A percentile compares a stretch with the other conserved stretches of the same genome.
phyloP scores from a whole-genome alignment of 2,888 invertebrate genomes.

The Phorcus lineatus region DNA sequence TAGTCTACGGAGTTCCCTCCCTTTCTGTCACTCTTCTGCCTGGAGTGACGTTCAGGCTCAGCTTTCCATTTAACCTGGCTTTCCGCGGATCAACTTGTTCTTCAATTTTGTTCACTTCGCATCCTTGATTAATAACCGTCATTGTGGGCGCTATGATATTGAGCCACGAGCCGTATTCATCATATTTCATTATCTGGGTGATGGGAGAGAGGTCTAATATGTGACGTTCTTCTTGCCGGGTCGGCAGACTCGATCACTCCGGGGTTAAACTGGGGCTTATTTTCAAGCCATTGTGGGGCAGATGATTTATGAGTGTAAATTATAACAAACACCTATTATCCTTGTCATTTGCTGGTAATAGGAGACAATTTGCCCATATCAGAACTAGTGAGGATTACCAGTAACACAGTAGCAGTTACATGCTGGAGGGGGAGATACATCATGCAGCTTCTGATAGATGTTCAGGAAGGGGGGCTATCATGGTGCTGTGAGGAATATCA shows the following conservation, averaged over 20 bases:
- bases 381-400: not conserved
- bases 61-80: not conserved
- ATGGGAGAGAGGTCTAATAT: not conserved
- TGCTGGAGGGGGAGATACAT: not conserved
- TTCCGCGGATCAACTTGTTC: not conserved
- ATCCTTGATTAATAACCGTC: constrained; percentile 13
- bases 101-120: constrained; percentile 10
- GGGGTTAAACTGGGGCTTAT: constrained; percentile 7
- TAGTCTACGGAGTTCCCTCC: not conserved
- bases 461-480: too few relatives aligned
- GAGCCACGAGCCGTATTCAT: not conserved
- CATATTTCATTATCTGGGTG: not conserved
- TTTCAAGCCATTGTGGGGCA: constrained; percentile 3
- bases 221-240: not conserved
- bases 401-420: not conserved
- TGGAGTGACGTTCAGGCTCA: not conserved
- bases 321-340: constrained; percentile 15
- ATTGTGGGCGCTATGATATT: constrained; percentile 5
- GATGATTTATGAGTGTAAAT: constrained; percentile 15
- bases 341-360: constrained; percentile 7
- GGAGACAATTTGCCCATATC: constrained; percentile 10
- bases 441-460: not conserved
- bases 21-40: not conserved
- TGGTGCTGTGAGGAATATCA: too few relatives aligned
- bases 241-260: not conserved